Base-by-base conservation (phyloP, 2,113 vertebrate species). In the Bostrychus sinensis region DNA sequence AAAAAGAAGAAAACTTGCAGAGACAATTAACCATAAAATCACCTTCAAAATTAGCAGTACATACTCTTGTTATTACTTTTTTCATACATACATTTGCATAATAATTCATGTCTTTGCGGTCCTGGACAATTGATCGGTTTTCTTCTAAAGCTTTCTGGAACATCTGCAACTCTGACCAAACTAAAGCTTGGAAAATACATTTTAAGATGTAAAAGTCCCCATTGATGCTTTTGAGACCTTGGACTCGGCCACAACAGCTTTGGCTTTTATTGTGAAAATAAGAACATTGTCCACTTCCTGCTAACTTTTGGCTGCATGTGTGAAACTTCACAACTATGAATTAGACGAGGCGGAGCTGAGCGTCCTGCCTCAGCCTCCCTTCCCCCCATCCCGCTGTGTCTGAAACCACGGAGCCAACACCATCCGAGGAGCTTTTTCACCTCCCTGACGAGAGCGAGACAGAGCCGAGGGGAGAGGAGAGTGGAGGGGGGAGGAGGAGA, bases 301-400 rank as follows among this genome's bases (percentile, higher is more conserved):
- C 32, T 0, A 26, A 2, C 26, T 16, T 28, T 13, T 38, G 16
- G 5, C 11, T 50, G 23, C 22, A 13, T 30, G 23, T 26, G 6
- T 7, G 2, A 13, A 34, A 39, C 67, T 82, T 73, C 37, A 73
- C 51, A 10, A 28, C 38, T 8, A 32, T 66, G 16, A 51, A 43
- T 34, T 12, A 88, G 91, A 92, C 78, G 58, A 91, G 95, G 94
- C 73, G 94, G 94, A 69, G 91, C 77, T 55, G 70, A 39, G 59
- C 70, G 62, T 64, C 36, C 68, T 68, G 38, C 72, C 71, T 80
- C 66, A 72, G 14, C 61, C 62, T 78, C 81, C 86, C 86, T 77
- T 78, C 83, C 84, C 88, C 85, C 84, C 63, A 75, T 62, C 50
- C 68, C 68, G 3, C 71, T 84, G 74, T 72, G 75, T 78, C 78